Percentiles rank a stretch among this genome's conserved stretches.
Conservation (phyloP, 2,888 invertebrate genomes). For the Emmelina monodactyla region DNA sequence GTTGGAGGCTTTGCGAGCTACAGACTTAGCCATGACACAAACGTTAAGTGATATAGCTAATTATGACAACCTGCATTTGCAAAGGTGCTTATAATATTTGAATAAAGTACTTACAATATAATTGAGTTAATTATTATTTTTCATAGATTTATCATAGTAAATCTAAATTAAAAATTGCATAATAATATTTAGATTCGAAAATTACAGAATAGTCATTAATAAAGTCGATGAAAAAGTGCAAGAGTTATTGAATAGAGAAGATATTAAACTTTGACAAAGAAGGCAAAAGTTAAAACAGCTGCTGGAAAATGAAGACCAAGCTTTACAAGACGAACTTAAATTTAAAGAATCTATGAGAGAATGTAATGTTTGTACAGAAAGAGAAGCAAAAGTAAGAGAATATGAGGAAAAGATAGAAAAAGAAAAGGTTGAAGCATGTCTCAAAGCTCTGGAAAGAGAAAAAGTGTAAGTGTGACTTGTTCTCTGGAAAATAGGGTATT, state of each 20-base stretch:
- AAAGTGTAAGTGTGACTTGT: conserved; percentile 50
- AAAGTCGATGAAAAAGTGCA: conserved; percentile 39
- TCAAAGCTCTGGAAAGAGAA: conserved; percentile 47
- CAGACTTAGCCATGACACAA: neutral
- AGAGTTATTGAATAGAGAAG: conserved; percentile 36
- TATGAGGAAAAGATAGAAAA: conserved; percentile 37
- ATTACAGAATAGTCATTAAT: conserved; percentile 38
- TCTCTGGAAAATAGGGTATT: too few relatives aligned
- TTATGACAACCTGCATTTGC: conserved; percentile 35
- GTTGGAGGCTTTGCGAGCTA: conserved; percentile 19
- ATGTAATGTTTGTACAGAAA: conserved; percentile 35
- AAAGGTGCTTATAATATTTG: too few relatives aligned
- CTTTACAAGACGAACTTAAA: conserved; percentile 28
- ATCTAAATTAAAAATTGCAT: neutral
- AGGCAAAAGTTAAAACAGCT: conserved; percentile 32
- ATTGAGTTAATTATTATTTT: neutral
- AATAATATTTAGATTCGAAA: neutral
- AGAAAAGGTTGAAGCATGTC: conserved; percentile 39
- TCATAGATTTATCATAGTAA: neutral
- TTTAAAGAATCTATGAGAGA: conserved; percentile 30
- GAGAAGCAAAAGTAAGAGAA: conserved; percentile 24
- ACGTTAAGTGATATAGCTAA: conserved; percentile 32
- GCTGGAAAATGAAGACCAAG: conserved; percentile 34
- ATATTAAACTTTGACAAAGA: conserved; percentile 44
- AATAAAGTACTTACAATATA: neutral